A percentile compares a stretch with the other conserved stretches of the same genome.
These are phyloP conservation scores for Leptosomus discolor DNA, from an alignment of 2,113 vertebrate species.

Conservation along the genomic window DNA sequence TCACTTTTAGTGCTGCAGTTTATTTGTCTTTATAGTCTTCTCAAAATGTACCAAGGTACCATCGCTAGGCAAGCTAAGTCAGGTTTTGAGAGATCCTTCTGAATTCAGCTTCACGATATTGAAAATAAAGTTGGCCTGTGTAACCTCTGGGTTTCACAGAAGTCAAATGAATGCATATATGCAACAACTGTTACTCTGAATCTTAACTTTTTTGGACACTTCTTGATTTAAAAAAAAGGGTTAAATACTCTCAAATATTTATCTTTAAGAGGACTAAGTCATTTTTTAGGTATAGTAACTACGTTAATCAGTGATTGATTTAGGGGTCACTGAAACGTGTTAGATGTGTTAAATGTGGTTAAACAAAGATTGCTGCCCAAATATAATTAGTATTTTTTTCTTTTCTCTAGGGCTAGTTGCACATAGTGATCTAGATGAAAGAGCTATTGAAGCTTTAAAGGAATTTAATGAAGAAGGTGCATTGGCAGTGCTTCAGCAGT, in stretches of 20 bases:
- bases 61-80: neutral
- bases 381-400: neutral
- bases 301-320: neutral
- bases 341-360: neutral
- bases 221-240: neutral
- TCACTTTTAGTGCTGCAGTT: slow-evolving; percentile 1
- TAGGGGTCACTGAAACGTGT: neutral
- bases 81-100: neutral
- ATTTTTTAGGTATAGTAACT: neutral
- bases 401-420: slow-evolving; percentile 87
- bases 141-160: neutral
- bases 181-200: neutral
- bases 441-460: slow-evolving; percentile 96
- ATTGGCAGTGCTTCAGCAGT: slow-evolving; percentile 94
- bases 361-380: neutral
- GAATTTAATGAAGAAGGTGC: slow-evolving; percentile 99
- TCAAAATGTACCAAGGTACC: neutral
- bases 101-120: neutral
- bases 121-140: neutral
- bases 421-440: slow-evolving; percentile 96
- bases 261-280: no score
- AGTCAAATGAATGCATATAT: neutral
- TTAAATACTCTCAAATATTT: neutral
- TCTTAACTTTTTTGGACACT: neutral
- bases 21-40: neutral